Evolutionary conservation across 2,113 vertebrate species (phyloP), one percentile per base, ranked within the genome.

Genomic region (Cromileptes altivelis): DNA sequence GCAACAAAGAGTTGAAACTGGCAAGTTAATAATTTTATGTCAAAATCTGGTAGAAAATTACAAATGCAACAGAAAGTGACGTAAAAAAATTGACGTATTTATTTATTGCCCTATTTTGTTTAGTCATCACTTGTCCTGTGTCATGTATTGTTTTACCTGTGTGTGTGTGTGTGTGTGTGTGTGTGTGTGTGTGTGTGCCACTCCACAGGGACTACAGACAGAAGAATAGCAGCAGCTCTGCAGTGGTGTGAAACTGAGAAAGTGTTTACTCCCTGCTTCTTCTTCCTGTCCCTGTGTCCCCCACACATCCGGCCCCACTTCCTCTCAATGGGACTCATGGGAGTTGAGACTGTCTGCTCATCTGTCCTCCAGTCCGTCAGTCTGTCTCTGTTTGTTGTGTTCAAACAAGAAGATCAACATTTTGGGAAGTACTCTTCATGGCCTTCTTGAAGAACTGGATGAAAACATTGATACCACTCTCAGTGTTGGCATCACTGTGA

Each of bases 261-360:
- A 75, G 87, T 75, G 72, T 87, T 80, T 5, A 57, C 82, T 88
- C 86, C 82, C 80, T 88, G 81, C 58, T 2, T 82, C 84, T 67
- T 63, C 85, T 89, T 90, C 77, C 88, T 89, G 86, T 84, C 83
- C 61, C 70, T 4, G 37, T 73, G 61, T 57, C 81, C 81, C 71
- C 40, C 57, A 15, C 70, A 49, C 74, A 9, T 52, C 78, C 76
- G 23, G n/a, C 60, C 40, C 40, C 61, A 13, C 81, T 88, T 85
- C 88, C 84, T 71, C 63, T 91, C 93, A 92, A 86, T 75, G 30
- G 93, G 93, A 87, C 88, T 89, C 89, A 75, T 77, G 91, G 92
- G 92, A 93, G 87, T 92, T 71, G 42, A 37, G 75, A 67, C 76
- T 62, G 57, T 70, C 85, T 57, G 62, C 42, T 56, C 75, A 14